These are phyloP conservation scores for Akabosia matsudoensis DNA, from an alignment of 1,140 invertebrate genomes.

Conservation along the genomic window DNA sequence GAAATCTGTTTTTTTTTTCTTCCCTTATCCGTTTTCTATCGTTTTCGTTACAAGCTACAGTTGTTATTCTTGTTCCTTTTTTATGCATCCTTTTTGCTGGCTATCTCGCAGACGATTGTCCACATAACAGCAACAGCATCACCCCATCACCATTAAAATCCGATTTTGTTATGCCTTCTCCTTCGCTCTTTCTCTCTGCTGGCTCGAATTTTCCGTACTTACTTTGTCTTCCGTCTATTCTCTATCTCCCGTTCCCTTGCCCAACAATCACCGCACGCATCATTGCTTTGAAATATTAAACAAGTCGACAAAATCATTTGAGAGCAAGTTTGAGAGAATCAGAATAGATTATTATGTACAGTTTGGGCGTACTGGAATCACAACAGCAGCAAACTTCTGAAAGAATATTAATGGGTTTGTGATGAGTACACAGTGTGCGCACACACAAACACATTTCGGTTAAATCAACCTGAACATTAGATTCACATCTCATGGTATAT, in stretches of 20 bases:
- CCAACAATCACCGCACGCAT: background rate
- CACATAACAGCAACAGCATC: no score
- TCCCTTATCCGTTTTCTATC: background rate
- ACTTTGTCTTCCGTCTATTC: background rate
- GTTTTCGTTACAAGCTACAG: background rate
- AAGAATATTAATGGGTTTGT: background rate
- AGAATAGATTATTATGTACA: background rate
- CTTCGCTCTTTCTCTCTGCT: background rate
- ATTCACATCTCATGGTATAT: background rate
- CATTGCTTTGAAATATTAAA: conserved; percentile 21
- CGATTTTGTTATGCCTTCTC: background rate
- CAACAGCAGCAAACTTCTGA: background rate
- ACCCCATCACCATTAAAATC: background rate
- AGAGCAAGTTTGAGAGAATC: background rate
- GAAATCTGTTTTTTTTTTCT: conserved; percentile 1
- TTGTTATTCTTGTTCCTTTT: no score
- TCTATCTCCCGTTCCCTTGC: background rate
- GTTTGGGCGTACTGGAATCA: background rate
- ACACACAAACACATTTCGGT: background rate
- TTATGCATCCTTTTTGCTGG: no score
- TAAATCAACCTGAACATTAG: background rate
- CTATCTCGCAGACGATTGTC: background rate
- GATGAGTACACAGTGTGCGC: background rate
- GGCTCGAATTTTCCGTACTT: background rate
- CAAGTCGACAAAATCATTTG: conserved; percentile 7